phyloP scores from a whole-genome alignment of 2,888 invertebrate species.

The Tyria jacobaeae region DNA sequence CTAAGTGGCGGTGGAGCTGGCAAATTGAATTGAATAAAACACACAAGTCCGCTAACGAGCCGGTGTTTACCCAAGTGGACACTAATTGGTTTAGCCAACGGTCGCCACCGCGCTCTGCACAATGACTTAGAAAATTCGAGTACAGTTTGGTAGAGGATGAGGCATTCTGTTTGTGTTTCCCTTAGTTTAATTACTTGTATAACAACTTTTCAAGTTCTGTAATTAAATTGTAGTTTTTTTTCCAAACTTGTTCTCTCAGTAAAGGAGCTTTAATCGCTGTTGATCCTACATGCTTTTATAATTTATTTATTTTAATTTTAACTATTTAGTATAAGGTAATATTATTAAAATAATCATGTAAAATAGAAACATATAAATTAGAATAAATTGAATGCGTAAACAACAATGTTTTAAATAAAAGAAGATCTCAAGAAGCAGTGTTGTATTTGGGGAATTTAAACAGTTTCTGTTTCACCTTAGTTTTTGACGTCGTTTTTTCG shows the following conservation, averaged over 20 bases:
- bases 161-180: slow-evolving; percentile 45
- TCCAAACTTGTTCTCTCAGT: not conserved
- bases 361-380: no score
- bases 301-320: no score
- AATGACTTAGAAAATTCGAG: slow-evolving; percentile 52
- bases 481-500: no score
- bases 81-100: slow-evolving; percentile 86
- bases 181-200: slow-evolving; percentile 22
- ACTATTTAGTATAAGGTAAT: no score
- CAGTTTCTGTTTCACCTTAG: no score
- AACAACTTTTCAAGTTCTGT: slow-evolving; percentile 17
- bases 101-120: slow-evolving; percentile 66
- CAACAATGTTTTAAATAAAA: no score
- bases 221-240: not conserved
- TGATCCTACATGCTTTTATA: no score
- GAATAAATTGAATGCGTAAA: no score
- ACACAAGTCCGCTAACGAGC: slow-evolving; percentile 86
- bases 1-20: slow-evolving; percentile 81
- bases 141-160: slow-evolving; percentile 54
- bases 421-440: no score
- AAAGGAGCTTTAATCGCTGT: not conserved
- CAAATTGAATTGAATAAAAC: slow-evolving; percentile 86
- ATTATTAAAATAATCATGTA: no score
- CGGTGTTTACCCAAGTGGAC: slow-evolving; percentile 86
- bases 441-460: no score